These are phyloP conservation scores for Eueides isabella DNA, from an alignment of 1,140 invertebrate species.

Conservation along the genomic window DNA sequence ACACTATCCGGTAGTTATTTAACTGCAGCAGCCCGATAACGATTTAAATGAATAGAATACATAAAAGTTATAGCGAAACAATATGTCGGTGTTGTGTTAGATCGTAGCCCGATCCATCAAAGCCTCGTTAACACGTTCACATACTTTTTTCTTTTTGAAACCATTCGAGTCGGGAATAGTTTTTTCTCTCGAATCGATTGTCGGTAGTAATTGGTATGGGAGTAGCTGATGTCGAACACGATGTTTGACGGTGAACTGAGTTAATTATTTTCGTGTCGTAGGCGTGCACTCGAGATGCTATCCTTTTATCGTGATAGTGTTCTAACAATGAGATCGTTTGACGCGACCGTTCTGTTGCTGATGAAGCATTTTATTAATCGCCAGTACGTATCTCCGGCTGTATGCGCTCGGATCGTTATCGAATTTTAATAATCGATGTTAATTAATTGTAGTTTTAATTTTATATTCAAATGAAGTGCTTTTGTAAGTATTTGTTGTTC, in stretches of 20 bases:
- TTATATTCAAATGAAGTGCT: conserved; percentile 9
- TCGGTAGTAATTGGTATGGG: conserved; percentile 76
- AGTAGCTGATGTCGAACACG: conserved; percentile 74
- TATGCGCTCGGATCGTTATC: conserved; percentile 12
- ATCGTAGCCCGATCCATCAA: conserved; percentile 73
- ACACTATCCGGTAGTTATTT: not conserved
- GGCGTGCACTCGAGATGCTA: conserved; percentile 65
- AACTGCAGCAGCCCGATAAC: conserved; percentile 1
- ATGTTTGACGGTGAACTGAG: conserved; percentile 68
- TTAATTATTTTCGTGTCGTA: conserved; percentile 80
- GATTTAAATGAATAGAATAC: conserved; percentile 20
- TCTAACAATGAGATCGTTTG: conserved; percentile 59
- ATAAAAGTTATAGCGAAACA: conserved; percentile 23
- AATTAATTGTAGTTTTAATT: conserved; percentile 17
- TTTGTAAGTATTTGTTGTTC: conserved; percentile 3
- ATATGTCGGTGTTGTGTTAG: conserved; percentile 49
- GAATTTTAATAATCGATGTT: conserved; percentile 1
- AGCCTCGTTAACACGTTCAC: conserved; percentile 71
- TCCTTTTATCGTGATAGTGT: conserved; percentile 66
- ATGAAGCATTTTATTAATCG: conserved; percentile 33
- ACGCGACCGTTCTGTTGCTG: conserved; percentile 35
- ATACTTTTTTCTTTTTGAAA: conserved; percentile 60
- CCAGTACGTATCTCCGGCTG: conserved; percentile 1
- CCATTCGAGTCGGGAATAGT: conserved; percentile 59
- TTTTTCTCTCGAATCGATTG: conserved; percentile 64